A percentile compares a stretch with the other conserved stretches of the same genome.
Conservation (phyloP, 2,888 invertebrate species). For the Dasysyrphus albostriatus region DNA sequence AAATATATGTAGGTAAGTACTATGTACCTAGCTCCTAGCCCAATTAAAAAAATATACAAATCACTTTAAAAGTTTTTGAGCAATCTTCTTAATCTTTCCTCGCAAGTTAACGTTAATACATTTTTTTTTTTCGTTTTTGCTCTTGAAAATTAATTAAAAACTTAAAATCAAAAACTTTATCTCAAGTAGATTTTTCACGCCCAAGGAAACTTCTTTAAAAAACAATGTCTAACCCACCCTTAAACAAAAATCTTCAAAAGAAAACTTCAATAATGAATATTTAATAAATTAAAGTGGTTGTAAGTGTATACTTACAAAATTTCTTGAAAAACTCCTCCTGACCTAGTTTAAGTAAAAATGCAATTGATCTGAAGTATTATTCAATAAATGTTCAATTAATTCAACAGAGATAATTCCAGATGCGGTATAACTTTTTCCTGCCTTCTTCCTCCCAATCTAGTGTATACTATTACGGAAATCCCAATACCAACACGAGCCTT, state of each 20-base stretch:
- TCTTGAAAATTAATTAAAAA: conserved; percentile 11
- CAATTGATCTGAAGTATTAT: conserved; percentile 66
- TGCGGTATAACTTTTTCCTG: conserved; percentile 23
- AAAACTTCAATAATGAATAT: conserved; percentile 26
- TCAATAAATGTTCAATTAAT: conserved; percentile 63
- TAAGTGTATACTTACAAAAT: conserved; percentile 23
- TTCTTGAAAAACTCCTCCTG: conserved; percentile 35
- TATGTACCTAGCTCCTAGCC: too few species aligned
- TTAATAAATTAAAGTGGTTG: conserved; percentile 45
- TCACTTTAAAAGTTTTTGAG: too few species aligned
- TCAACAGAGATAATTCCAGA: conserved; percentile 40
- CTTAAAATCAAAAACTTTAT: background rate
- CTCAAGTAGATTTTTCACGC: background rate
- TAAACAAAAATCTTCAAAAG: background rate
- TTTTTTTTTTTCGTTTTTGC: background rate
- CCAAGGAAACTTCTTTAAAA: background rate
- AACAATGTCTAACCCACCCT: background rate
- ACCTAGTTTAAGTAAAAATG: conserved; percentile 53
- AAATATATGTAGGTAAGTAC: too few species aligned
- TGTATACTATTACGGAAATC: background rate
- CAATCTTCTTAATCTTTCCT: too few species aligned
- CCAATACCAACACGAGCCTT: background rate
- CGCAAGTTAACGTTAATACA: too few species aligned
- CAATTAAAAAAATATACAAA: too few species aligned
- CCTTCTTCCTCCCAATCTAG: background rate